A percentile compares a stretch with the other conserved stretches of the same genome.
These are phyloP conservation scores for Ephydatia muelleri DNA, from an alignment of 37 sponge, comb jelly and placozoan genomes.

Conservation along the genomic window DNA sequence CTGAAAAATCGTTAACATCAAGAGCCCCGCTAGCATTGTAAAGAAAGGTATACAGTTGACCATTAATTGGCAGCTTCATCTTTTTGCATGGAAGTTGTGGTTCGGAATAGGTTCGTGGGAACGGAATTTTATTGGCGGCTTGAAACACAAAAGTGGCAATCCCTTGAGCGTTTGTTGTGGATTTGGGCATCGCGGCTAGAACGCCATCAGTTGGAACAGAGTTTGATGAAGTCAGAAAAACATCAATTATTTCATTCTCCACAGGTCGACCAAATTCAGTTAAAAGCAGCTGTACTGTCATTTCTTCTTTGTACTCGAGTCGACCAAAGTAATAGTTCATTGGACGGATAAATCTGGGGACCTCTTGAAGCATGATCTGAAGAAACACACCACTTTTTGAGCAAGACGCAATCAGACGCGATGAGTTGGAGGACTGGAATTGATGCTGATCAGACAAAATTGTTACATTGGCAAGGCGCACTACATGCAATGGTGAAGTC, in stretches of 20 bases:
- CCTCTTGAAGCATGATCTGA: neutral
- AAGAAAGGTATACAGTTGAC: constrained; percentile 18
- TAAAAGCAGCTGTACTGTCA: neutral
- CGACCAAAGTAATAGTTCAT: neutral
- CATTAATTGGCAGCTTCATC: neutral
- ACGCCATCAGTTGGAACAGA: neutral
- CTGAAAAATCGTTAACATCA: too few species aligned
- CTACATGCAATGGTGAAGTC: neutral
- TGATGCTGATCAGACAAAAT: too few species aligned
- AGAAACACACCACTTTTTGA: neutral
- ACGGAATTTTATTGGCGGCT: neutral
- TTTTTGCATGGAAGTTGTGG: neutral
- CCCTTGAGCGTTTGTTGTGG: neutral
- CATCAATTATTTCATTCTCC: neutral
- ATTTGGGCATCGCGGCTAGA: too few species aligned
- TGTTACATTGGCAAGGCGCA: neutral
- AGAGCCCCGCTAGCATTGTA: neutral
- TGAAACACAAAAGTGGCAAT: neutral
- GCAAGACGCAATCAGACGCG: neutral
- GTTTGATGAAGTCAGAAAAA: neutral
- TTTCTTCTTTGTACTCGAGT: neutral
- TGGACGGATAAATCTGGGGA: neutral
- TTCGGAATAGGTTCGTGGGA: neutral
- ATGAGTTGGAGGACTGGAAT: too few species aligned
- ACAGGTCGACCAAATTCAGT: neutral